Base-by-base conservation (phyloP, 2,113 vertebrate genomes). In the Indicator maculatus region DNA sequence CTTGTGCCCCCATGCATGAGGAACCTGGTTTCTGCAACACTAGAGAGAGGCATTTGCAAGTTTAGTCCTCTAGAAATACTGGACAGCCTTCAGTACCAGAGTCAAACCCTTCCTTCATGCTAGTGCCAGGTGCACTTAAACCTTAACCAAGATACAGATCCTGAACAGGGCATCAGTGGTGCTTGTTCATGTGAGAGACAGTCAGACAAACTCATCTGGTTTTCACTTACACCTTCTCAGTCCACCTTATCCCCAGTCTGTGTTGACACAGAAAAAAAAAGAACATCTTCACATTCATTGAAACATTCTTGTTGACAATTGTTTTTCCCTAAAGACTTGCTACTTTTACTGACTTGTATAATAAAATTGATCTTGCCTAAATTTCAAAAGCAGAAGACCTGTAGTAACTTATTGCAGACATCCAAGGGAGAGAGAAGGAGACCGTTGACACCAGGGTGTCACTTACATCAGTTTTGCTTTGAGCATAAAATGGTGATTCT, bases 171-270 rank as follows among this genome's bases (percentile, higher is more conserved):
- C 60, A 88, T 80, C 64, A 63, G 8, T 27, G 9, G 14, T 4
- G 4, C 4, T 88, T 89, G 24, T 63, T 88, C 3, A 0, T 59
- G 33, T 52, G 67, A 4, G 1, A 73, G 41, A 5, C 55, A 70
- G n/a, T 20, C 73, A 80, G 63, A 71, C 9, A 60, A 28, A 50
- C n/a, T 24, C 24, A 56, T 74, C 18, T 88, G 56, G 11, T 90
- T 87, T 77, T 80, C 31, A 39, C 26, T 83, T 71, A 53, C 28
- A 86, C 14, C 71, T 89, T 66, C n/a, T 18, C 24, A 59, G 27
- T 36, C n/a, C 0, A 0, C 36, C 9, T 77, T 77, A 59, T 23
- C 4, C 5, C 6, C 53, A 39, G 30, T 11, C 20, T 63, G 14
- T 7, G 2, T 1, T 91, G 83, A 50, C 45, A 80, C 14, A 80